Conservation (phyloP, 2,113 vertebrate genomes). For the Cebus imitator region DNA sequence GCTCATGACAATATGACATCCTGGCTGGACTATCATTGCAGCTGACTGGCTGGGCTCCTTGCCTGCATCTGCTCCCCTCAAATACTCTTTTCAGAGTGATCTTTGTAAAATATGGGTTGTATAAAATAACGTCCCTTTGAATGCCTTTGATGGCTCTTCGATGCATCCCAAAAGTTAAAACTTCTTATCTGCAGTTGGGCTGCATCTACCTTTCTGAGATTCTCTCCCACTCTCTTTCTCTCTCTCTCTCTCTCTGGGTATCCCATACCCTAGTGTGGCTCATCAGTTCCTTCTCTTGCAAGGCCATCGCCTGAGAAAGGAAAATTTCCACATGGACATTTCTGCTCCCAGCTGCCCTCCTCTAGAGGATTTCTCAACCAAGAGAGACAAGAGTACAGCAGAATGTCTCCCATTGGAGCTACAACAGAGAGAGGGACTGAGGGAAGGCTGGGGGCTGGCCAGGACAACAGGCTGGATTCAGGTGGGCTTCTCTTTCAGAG, state of each 20-base stretch:
- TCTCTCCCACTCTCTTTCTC: neutral
- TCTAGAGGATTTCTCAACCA: neutral
- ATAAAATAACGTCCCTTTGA: neutral
- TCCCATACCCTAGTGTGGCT: neutral
- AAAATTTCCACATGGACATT: neutral
- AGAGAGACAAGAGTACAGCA: slow-evolving; percentile 33
- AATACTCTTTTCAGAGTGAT: neutral
- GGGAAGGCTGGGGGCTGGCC: neutral
- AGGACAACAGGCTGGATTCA: neutral
- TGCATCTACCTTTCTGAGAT: neutral
- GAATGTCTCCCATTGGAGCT: neutral
- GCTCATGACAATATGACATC: neutral
- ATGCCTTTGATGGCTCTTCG: neutral
- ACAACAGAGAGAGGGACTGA: neutral
- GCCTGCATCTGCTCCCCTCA: neutral
- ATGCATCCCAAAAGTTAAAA: neutral
- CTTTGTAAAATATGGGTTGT: neutral
- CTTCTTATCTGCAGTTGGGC: neutral
- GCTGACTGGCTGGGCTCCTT: neutral
- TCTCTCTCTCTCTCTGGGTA: neutral
- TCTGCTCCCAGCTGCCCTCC: neutral
- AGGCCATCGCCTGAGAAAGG: neutral
- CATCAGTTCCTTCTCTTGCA: neutral
- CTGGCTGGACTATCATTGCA: neutral
- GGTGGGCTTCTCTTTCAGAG: slow-evolving; percentile 44